Conservation (phyloP, 2,888 invertebrate species). For the Lycia hirtaria region DNA sequence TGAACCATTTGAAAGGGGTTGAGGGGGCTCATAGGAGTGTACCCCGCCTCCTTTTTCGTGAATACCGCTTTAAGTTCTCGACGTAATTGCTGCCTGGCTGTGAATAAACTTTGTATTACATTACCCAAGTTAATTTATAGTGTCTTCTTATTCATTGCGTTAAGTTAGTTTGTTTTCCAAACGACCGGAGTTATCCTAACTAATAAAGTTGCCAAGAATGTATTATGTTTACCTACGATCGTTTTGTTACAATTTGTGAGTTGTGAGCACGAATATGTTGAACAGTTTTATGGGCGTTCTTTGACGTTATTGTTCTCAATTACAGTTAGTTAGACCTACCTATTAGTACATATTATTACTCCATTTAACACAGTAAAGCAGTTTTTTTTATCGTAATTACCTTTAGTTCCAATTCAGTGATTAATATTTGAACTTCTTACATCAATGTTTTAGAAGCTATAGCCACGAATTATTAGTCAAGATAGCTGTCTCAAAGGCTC, state of each 20-base stretch:
- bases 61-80: slow-evolving; percentile 80
- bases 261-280: background rate
- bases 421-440: slow-evolving; percentile 9
- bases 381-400: background rate
- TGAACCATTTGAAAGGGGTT: slow-evolving; percentile 62
- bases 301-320: slow-evolving; percentile 2
- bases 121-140: slow-evolving; percentile 82
- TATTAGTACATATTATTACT: too few relatives aligned
- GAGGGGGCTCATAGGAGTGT: slow-evolving; percentile 48
- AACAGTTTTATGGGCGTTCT: background rate
- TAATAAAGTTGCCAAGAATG: slow-evolving; percentile 49
- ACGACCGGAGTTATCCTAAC: slow-evolving; percentile 62
- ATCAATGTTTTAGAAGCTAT: slow-evolving; percentile 28
- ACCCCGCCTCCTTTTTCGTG: slow-evolving; percentile 71
- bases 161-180: slow-evolving; percentile 70
- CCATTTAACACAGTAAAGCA: too few relatives aligned
- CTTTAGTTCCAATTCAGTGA: slow-evolving; percentile 7
- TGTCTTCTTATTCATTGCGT: slow-evolving; percentile 78
- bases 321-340: too few relatives aligned
- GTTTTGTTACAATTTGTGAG: slow-evolving; percentile 10
- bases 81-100: slow-evolving; percentile 82
- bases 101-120: slow-evolving; percentile 83
- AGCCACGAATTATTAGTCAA: slow-evolving; percentile 37
- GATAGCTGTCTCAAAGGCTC: slow-evolving; percentile 40
- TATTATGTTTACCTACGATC: slow-evolving; percentile 33